Evolutionary conservation across 2,888 invertebrate genomes (phyloP), one percentile per base, ranked within the genome.

Genomic region (Hirudinaria manillensis): DNA sequence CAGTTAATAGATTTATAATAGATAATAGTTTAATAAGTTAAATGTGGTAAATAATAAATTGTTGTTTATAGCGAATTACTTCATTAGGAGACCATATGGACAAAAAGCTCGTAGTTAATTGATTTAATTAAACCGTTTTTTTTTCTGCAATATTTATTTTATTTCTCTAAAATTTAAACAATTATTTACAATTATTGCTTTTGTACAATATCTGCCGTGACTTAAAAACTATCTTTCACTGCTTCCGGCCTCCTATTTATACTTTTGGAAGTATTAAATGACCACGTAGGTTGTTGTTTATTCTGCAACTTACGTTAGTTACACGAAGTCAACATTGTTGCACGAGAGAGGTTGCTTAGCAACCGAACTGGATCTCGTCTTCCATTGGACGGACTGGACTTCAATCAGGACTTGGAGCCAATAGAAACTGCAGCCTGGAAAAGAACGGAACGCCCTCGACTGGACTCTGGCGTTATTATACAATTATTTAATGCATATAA

Each of bases 401-500:
- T 61, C 61, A 61, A 27, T 61, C 61, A 61, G 10, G 29, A 10
- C 29, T 19, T 4, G 61, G 21, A 61, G 61, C 61, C 61, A 61
- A 61, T 61, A n/a, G 61, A 45, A 45, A 45, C 3, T 3, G 24
- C 29, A 29, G 3, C 24, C 3, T 61, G 61, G 61, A 24, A 24
- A 19, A 61, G 29, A 27, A 29, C n/a, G 61, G 24, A 61, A 61
- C 61, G 61, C 61, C 61, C 24, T 29, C 61, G 61, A 61, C 29
- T 61, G 61, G 61, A 61, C 61, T 16, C 13, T 61, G 61, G 3
- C 61, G 61, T 61, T 61, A 61, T 61, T 61, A 61, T 61, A 61
- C 24, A 61, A 61, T 61, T 61, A 61, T 61, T 61, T 61, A 61
- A 61, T 61, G 61, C n/a, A 61, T 29, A 61, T 61, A 61, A 61